Base-by-base conservation (phyloP, 1,140 invertebrate species). In the Brachionus manjavacas region DNA sequence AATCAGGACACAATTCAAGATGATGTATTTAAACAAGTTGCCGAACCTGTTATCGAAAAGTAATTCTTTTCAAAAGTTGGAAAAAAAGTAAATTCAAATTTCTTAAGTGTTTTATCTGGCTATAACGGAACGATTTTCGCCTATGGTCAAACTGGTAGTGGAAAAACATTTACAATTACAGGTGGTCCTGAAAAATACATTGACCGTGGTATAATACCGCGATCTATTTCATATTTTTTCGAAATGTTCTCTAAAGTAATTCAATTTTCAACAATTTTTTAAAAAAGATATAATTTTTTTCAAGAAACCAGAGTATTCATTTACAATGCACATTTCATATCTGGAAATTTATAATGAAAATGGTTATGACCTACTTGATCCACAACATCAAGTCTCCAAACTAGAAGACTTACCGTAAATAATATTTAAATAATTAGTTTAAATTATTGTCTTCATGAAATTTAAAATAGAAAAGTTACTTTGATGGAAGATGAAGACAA, bases 341-440 rank as follows among this genome's bases (percentile, higher is more conserved):
- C 85, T 90, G 72, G 90, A 90, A 85, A 90, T 90, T 68, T 90
- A 90, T 85, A 90, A 90, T 88, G 89, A 90, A 25, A 87, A 83
- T 86, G 92, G 92, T 6, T 92, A 92, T 87, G 92, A 93, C 87
- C 86, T 93, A 46, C 88, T 93, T 4, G 91, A 92, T 87, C 89
- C 91, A 41, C 89, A 90, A 84, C 87, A 91, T 81, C 88, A 89
- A 60, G 86, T 89, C n/a, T 87, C 87, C 12, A 88, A 89, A 86
- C 85, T 92, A 81, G 92, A 92, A 85, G 92, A 92, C 87, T 87
- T 92, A 85, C 91, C 91, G 92, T 89, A 86, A 87, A 87, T 88
- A 25, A 28, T 41, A n/a, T 23, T 7, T 46, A 9, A 14, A 14
- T 8, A 55, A 35, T 60, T 12, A 41, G 3, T 72, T 28, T 64